Evolutionary conservation across 1,140 invertebrate species (phyloP).

Genomic region (Zelostemma sp.): DNA sequence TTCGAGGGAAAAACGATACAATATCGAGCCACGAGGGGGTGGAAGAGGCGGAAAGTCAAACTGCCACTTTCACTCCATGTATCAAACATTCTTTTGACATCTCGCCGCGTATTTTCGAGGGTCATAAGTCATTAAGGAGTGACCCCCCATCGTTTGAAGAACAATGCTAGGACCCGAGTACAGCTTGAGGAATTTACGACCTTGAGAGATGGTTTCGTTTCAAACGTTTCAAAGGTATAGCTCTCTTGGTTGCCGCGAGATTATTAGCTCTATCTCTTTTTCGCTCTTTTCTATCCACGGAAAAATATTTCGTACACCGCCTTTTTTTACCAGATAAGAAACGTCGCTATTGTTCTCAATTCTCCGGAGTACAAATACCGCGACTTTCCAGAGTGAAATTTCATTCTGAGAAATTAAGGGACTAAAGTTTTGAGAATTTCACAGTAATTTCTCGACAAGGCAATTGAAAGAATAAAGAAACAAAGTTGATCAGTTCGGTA

Average conservation of each 20-base stretch:
- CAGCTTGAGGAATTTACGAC: constrained; percentile 28
- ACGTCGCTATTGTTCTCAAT: too few species aligned
- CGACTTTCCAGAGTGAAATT: too few species aligned
- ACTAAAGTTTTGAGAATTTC: too few species aligned
- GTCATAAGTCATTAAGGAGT: constrained; percentile 27
- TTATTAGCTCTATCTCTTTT: constrained; percentile 2
- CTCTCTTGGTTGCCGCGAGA: constrained; percentile 7
- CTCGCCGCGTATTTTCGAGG: constrained; percentile 7
- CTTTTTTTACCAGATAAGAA: too few species aligned
- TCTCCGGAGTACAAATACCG: too few species aligned
- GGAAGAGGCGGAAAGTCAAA: too few species aligned
- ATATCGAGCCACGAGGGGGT: too few species aligned
- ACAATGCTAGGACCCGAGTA: constrained; percentile 20
- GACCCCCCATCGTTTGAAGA: constrained; percentile 8
- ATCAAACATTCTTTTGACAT: constrained; percentile 2
- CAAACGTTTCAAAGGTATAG: too few species aligned
- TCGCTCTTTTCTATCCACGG: neutral
- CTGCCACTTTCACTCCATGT: neutral
- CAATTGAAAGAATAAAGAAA: too few species aligned
- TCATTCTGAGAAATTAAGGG: too few species aligned
- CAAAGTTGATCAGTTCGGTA: too few species aligned
- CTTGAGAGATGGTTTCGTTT: constrained; percentile 2
- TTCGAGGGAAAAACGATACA: neutral
- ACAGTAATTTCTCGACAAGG: too few species aligned
- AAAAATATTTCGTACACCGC: neutral